phyloP scores from a whole-genome alignment of 2,113 vertebrate genomes.

The Daboia siamensis region DNA sequence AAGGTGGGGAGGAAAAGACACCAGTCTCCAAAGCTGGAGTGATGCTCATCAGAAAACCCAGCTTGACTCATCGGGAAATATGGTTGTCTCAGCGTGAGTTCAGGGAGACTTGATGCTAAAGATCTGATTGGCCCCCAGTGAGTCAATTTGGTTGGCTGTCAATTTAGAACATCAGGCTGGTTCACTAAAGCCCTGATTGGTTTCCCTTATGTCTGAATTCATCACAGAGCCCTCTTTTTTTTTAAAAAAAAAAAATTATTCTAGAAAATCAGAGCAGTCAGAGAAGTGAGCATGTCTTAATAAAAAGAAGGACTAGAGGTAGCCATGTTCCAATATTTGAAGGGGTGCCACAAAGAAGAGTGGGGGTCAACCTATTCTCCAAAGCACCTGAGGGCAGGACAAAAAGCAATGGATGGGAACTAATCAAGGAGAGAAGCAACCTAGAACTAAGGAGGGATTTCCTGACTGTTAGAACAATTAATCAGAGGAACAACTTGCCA shows the following conservation, averaged over 20 bases:
- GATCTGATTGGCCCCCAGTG: slow-evolving; percentile 36
- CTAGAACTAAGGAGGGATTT: background rate
- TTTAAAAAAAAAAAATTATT: background rate
- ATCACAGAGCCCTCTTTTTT: background rate
- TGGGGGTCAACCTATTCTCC: background rate
- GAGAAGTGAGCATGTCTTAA: background rate
- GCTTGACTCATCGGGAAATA: background rate
- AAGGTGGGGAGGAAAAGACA: background rate
- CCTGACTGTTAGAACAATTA: background rate
- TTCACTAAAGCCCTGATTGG: slow-evolving; percentile 43
- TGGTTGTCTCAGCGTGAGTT: slow-evolving; percentile 32
- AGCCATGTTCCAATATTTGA: background rate
- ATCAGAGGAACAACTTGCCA: background rate
- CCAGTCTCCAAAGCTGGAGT: background rate
- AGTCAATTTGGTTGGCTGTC: slow-evolving; percentile 30
- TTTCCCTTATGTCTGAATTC: slow-evolving; percentile 17
- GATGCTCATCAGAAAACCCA: background rate
- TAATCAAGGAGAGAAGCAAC: background rate
- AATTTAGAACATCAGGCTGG: slow-evolving; percentile 47
- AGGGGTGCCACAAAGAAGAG: background rate
- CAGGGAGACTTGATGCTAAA: slow-evolving; percentile 41
- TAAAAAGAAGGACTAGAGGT: background rate
- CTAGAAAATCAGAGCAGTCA: background rate
- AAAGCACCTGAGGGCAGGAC: background rate
- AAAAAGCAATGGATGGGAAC: background rate